Percentiles rank a stretch among this genome's conserved stretches.
These are phyloP conservation scores for Melitaea cinxia DNA, from an alignment of 1,140 invertebrate genomes.

Conservation along the genomic window DNA sequence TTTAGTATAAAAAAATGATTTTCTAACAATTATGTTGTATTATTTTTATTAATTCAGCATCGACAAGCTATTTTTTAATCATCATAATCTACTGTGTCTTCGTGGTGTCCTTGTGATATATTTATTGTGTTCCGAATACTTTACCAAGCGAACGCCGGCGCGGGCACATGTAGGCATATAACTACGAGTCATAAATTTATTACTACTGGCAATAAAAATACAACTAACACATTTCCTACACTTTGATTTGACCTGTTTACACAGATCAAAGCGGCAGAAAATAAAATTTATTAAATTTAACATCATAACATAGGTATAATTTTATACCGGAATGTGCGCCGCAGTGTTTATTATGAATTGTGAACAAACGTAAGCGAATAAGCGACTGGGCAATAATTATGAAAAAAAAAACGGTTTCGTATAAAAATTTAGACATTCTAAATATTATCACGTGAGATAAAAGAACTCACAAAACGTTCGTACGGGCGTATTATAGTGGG, in stretches of 20 bases:
- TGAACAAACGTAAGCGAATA: background rate
- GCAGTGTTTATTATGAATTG: conserved; percentile 2
- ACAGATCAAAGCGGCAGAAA: conserved; percentile 72
- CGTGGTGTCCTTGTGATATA: conserved; percentile 57
- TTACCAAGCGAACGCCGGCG: conserved; percentile 61
- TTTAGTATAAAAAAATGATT: no score
- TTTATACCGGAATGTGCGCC: background rate
- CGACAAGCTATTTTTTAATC: no score
- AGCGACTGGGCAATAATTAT: background rate
- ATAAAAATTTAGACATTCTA: no score
- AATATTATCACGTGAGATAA: background rate
- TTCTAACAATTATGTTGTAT: no score
- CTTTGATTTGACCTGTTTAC: conserved; percentile 78
- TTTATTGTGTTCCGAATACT: conserved; percentile 59
- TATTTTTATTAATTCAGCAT: no score
- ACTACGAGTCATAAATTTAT: conserved; percentile 74
- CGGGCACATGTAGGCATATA: conserved; percentile 63
- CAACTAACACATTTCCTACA: conserved; percentile 77
- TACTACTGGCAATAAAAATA: conserved; percentile 75
- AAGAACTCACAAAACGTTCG: background rate
- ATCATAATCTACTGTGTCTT: conserved; percentile 13
- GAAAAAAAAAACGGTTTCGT: no score
- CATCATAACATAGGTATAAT: conserved; percentile 21
- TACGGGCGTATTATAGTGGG: conserved; percentile 1
- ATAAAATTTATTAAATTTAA: conserved; percentile 70